Conservation (phyloP, 2,113 vertebrate genomes). For the Pterocles gutturalis region DNA sequence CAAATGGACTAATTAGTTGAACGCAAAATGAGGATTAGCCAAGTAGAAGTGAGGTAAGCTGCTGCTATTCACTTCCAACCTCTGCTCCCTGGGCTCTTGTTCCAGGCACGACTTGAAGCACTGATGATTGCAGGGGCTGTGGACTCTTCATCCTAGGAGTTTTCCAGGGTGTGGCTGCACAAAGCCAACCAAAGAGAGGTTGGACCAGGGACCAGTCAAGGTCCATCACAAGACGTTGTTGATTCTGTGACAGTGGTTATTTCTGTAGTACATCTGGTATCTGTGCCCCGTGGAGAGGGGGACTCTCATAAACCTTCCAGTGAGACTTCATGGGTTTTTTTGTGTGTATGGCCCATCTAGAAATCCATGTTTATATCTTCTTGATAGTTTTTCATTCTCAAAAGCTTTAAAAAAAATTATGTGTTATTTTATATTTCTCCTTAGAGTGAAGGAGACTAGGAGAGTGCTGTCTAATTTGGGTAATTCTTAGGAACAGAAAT, state of each 20-base stretch:
- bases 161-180: neutral
- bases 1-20: neutral
- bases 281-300: neutral
- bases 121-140: neutral
- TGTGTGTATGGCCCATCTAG: neutral
- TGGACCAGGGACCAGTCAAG: neutral
- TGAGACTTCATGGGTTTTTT: neutral
- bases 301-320: neutral
- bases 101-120: neutral
- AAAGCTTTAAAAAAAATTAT: neutral
- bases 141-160: neutral
- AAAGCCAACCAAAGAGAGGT: neutral
- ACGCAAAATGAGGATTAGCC: neutral
- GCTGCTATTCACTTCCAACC: neutral
- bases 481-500: neutral
- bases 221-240: neutral
- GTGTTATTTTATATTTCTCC: neutral
- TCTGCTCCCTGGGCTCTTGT: neutral
- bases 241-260: rapidly evolving
- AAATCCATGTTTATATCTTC: neutral
- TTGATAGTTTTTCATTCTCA: neutral
- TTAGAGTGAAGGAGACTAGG: neutral
- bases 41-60: neutral
- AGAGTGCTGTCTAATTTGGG: neutral
- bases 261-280: neutral